A percentile compares a stretch with the other conserved stretches of the same genome.
Conservation (phyloP, 2,888 invertebrate species). For the Cheilosia soror region DNA sequence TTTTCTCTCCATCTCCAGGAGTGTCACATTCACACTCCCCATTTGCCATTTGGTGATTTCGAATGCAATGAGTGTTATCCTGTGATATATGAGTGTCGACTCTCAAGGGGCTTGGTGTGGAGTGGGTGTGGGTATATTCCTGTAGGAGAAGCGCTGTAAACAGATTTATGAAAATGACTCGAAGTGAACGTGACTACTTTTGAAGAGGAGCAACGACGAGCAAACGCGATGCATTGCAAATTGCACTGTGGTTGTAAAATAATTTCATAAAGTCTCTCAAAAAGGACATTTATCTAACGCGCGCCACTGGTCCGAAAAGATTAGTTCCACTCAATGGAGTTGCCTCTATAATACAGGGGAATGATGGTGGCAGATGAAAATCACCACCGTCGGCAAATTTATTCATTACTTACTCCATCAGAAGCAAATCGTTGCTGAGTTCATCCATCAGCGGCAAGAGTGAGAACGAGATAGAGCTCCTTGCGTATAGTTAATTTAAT, state of each 20-base stretch:
- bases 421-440: conserved; percentile 22
- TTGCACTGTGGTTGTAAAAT: conserved; percentile 73
- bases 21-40: conserved; percentile 41
- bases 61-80: conserved; percentile 74
- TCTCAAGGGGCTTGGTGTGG: conserved; percentile 19
- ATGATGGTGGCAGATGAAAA: conserved; percentile 22
- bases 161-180: conserved; percentile 75
- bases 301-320: conserved; percentile 71
- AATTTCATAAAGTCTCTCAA: conserved; percentile 58
- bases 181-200: conserved; percentile 67
- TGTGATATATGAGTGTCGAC: conserved; percentile 71
- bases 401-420: conserved; percentile 73
- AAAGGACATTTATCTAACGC: conserved; percentile 68
- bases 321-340: conserved; percentile 71
- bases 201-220: background rate
- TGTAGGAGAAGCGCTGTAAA: conserved; percentile 62
- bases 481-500: conserved; percentile 68
- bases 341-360: background rate
- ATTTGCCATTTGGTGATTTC: conserved; percentile 49
- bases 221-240: conserved; percentile 57
- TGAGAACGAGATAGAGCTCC: conserved; percentile 6
- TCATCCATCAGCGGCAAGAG: conserved; percentile 52
- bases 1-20: conserved; percentile 49
- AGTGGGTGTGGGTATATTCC: conserved; percentile 28
- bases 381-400: conserved; percentile 66